These are phyloP conservation scores for Hydrozoanthus gracilis DNA, from an alignment of 92 coral and sea anemone species.

Conservation along the genomic window DNA sequence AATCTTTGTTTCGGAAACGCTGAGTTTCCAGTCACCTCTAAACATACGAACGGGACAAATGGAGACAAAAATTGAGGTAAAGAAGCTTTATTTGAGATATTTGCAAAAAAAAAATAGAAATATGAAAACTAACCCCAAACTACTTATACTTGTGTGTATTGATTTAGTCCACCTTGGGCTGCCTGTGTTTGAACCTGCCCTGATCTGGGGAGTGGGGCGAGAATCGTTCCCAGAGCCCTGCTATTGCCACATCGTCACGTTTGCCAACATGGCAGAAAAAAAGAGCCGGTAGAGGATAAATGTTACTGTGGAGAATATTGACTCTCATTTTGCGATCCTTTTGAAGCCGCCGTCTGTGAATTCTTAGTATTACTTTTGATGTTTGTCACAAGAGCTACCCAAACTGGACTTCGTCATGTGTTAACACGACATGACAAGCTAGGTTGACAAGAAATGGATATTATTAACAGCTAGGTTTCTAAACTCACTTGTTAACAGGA, in stretches of 20 bases:
- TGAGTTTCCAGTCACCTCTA: no score
- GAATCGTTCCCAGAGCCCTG: conserved; percentile 6
- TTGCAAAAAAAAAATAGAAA: no score
- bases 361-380: neutral
- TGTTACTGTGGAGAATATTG: neutral
- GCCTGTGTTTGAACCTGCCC: no score
- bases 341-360: neutral
- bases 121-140: no score
- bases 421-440: neutral
- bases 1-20: no score
- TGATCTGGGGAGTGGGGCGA: neutral
- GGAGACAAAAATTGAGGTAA: no score
- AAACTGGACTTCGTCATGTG: neutral
- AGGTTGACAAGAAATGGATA: neutral
- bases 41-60: no score
- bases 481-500: neutral
- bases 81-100: no score
- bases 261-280: conserved; percentile 32
- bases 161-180: no score
- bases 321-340: neutral
- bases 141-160: no score
- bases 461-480: neutral
- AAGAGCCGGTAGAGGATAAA: neutral
- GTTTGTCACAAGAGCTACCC: neutral
- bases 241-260: neutral